Conservation (phyloP, 2,888 invertebrate genomes). For the Euzetes globulus region DNA sequence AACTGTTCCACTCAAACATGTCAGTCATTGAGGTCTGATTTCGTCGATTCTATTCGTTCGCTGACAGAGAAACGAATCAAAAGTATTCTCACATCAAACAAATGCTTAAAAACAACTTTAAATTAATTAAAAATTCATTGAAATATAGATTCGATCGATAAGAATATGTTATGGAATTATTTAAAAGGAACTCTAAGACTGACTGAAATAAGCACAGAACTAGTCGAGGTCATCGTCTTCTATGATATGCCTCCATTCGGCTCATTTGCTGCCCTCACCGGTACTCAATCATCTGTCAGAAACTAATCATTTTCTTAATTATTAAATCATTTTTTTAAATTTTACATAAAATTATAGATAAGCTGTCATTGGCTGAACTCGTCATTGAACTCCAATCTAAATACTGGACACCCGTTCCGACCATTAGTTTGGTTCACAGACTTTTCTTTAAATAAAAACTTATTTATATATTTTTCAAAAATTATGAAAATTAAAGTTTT, state of each 20-base stretch:
- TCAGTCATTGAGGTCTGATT: slow-evolving; percentile 11
- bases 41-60: slow-evolving; percentile 3
- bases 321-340: neutral
- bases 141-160: slow-evolving; percentile 10
- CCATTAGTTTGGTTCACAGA: neutral
- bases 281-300: neutral
- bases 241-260: slow-evolving; percentile 36
- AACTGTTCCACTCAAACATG: neutral
- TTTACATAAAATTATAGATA: neutral
- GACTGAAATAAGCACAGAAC: neutral
- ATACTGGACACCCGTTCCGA: neutral
- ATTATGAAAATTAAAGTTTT: neutral
- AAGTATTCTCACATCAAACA: neutral
- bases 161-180: neutral
- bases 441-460: slow-evolving; percentile 1
- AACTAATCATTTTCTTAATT: no score
- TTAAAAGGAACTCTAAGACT: neutral
- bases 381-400: neutral
- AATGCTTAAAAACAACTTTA: neutral
- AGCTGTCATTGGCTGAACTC: neutral
- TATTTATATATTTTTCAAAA: neutral
- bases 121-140: neutral
- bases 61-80: slow-evolving; percentile 14
- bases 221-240: slow-evolving; percentile 33
- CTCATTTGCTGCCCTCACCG: slow-evolving; percentile 2